Evolutionary conservation across 92 coral and sea anemone genomes (phyloP).

Genomic region (Montipora capitata): DNA sequence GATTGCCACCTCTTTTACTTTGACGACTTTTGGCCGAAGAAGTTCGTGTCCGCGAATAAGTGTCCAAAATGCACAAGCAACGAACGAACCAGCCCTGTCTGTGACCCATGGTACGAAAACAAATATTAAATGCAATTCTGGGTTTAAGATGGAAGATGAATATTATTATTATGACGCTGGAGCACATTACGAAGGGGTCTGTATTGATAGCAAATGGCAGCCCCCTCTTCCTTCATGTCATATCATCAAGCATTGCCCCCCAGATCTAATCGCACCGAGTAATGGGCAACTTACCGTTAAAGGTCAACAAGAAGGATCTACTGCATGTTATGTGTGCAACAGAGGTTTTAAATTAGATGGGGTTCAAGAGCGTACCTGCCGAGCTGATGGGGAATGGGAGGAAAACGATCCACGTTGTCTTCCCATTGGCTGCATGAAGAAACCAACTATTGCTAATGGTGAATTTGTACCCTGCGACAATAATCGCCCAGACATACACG

Average conservation of each 20-base stretch:
- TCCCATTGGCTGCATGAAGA: constrained; percentile 8
- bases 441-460: constrained; percentile 20
- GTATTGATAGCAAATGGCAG: constrained; percentile 38
- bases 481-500: constrained; percentile 1
- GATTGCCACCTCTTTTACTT: constrained; percentile 12
- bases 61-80: constrained; percentile 23
- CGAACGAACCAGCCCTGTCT: constrained; percentile 18
- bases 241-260: neutral
- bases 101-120: constrained; percentile 24
- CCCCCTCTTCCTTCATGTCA: constrained; percentile 11
- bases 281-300: constrained; percentile 15
- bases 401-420: constrained; percentile 34
- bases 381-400: constrained; percentile 22
- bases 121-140: neutral
- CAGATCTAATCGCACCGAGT: neutral
- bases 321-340: constrained; percentile 32
- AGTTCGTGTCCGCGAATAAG: constrained; percentile 11
- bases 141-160: constrained; percentile 3
- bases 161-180: neutral
- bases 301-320: constrained; percentile 4
- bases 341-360: constrained; percentile 27
- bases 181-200: neutral
- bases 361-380: neutral
- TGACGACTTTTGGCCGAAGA: constrained; percentile 22
- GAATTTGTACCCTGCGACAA: constrained; percentile 11